Conservation (phyloP, 1,140 invertebrate species). For the Drepana arcuata region DNA sequence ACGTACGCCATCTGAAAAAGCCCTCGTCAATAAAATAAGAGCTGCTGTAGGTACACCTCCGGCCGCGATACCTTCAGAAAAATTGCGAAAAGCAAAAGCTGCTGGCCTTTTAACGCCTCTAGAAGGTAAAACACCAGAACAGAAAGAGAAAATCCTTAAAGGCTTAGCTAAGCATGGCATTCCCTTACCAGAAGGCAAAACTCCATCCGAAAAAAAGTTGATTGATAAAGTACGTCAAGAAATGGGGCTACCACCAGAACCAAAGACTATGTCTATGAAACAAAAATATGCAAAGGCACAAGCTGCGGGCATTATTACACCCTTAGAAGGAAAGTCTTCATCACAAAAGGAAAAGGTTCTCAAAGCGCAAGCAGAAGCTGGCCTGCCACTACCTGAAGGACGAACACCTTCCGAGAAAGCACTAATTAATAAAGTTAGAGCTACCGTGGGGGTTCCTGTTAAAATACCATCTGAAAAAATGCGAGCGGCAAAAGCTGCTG, state of each 20-base stretch:
- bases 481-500: slow-evolving; percentile 17
- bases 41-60: not conserved
- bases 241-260: slow-evolving; percentile 22
- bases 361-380: not conserved
- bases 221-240: slow-evolving; percentile 22
- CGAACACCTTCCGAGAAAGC: slow-evolving; percentile 27
- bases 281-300: not conserved
- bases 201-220: slow-evolving; percentile 28
- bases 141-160: slow-evolving; percentile 29
- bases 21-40: slow-evolving; percentile 20
- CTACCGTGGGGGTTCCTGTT: not conserved
- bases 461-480: slow-evolving; percentile 5
- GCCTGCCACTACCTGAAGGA: not conserved
- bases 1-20: slow-evolving; percentile 29
- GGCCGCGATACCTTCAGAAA: slow-evolving; percentile 1
- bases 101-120: slow-evolving; percentile 17
- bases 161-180: slow-evolving; percentile 19
- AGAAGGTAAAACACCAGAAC: slow-evolving; percentile 15
- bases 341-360: slow-evolving; percentile 18
- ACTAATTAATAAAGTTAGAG: slow-evolving; percentile 18
- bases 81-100: slow-evolving; percentile 15
- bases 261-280: slow-evolving; percentile 8
- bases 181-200: slow-evolving; percentile 26
- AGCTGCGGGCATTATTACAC: slow-evolving; percentile 1
- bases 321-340: slow-evolving; percentile 10